phyloP scores from a whole-genome alignment of 2,113 vertebrate genomes.

The Urocynchramus pylzowi region DNA sequence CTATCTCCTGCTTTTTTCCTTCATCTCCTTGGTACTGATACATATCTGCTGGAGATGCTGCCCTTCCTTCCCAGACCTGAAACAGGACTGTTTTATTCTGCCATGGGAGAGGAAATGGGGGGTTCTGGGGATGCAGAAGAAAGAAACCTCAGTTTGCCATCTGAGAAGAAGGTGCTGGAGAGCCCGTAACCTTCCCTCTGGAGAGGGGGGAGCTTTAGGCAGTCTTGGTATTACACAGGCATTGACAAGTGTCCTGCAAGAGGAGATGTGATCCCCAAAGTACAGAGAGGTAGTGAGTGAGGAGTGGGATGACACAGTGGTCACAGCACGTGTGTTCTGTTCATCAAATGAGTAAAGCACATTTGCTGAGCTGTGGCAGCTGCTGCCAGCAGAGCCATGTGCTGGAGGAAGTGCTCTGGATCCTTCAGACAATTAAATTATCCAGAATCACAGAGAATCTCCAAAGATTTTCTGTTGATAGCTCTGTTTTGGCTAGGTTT shows the following conservation, averaged over 20 bases:
- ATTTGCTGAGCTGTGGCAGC: neutral
- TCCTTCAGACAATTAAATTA: neutral
- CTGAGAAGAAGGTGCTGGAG: neutral
- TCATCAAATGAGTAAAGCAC: neutral
- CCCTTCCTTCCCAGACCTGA: conserved; percentile 2
- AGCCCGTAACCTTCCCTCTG: neutral
- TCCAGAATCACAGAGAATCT: neutral
- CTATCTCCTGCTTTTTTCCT: conserved; percentile 24
- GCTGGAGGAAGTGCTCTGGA: neutral
- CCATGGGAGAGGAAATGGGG: neutral
- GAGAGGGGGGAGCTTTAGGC: neutral
- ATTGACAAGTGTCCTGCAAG: neutral
- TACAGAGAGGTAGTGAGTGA: neutral
- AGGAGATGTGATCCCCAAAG: neutral
- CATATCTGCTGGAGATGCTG: conserved; percentile 55
- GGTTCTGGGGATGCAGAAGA: neutral
- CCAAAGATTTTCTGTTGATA: neutral
- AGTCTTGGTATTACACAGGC: neutral
- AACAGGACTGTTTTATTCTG: neutral
- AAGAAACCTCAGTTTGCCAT: neutral
- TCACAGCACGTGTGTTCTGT: neutral
- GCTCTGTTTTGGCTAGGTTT: conserved; percentile 8
- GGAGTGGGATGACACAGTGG: neutral
- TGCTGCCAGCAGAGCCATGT: neutral
- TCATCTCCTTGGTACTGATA: conserved; percentile 34